Base-by-base conservation (phyloP, 2,888 invertebrate species). In the Drosophila helvetica region DNA sequence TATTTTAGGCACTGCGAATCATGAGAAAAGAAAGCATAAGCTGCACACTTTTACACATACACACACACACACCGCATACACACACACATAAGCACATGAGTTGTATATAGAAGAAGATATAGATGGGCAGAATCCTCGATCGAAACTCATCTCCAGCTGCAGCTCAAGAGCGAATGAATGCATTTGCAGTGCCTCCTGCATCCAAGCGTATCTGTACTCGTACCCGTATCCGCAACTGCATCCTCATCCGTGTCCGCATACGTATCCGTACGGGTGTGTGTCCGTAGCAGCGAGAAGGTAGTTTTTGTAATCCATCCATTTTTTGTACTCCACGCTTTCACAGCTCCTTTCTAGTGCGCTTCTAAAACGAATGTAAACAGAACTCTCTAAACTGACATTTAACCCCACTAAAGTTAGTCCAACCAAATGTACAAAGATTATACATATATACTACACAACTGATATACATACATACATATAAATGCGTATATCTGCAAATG, bases 1-100 rank as follows among this genome's bases (percentile, higher is more conserved):
- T 86, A 88, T 86, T 86, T 87, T 87, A 87, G 86, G 86, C 86
- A 79, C 88, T 48, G 72, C 81, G 72, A 73, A 59, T 86, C 83
- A 68, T 38, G 38, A 47, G 59, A 51, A 62, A 43, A 69, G 64
- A 54, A 52, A 46, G 18, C 30, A 51, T 57, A 51, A 47, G 70
- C 53, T 60, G 33, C 5, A 64, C 55, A 51, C 38, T 33, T 43
- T 59, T 53, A 46, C 51, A 56, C 38, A 51, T 51, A 45, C 25
- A 4, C 8, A n/a, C 57, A 62, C 60, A 59, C n/a, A 69, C 15
- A 22, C 30, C 22, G 15, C 33, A 48, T 45, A 48, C 42, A 46
- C 48, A 30, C 68, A 72, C 68, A 69, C 75, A 69, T 51, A 45
- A 66, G 17, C 18, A 59, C 63, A 73, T 69, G 25, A 25, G 52